phyloP scores from a whole-genome alignment of 1,140 invertebrate species.

The Rhopalosiphum maidis region DNA sequence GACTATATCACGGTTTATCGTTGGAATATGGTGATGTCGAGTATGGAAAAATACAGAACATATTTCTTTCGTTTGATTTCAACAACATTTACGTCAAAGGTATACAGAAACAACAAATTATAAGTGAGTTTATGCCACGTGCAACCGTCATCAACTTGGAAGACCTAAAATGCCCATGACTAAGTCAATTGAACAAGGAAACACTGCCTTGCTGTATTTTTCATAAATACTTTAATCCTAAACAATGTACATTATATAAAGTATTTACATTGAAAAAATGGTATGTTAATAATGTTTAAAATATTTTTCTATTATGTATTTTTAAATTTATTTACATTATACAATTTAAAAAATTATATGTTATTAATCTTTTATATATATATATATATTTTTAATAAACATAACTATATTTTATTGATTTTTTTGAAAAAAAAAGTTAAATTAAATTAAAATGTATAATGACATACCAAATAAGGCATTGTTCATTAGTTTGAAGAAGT shows the following conservation, averaged over 20 bases:
- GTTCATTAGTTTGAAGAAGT: too few relatives aligned
- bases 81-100: too few relatives aligned
- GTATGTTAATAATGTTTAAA: background rate
- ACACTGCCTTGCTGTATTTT: background rate
- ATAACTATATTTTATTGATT: too few relatives aligned
- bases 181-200: background rate
- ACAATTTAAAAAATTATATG: too few relatives aligned
- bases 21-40: background rate
- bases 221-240: background rate
- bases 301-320: background rate
- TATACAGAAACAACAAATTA: too few relatives aligned
- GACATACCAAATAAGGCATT: too few relatives aligned
- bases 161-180: background rate
- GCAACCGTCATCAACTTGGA: background rate
- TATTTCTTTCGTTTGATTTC: background rate
- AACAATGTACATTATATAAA: background rate
- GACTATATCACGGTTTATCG: background rate
- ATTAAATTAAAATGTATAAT: too few relatives aligned
- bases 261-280: background rate
- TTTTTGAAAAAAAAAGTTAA: too few relatives aligned
- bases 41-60: background rate
- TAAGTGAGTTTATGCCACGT: background rate
- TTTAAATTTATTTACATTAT: too few relatives aligned
- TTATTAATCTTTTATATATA: too few relatives aligned
- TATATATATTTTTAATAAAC: too few relatives aligned